phyloP scores from a whole-genome alignment of 2,113 vertebrate species.

The Deroptyus accipitrinus region DNA sequence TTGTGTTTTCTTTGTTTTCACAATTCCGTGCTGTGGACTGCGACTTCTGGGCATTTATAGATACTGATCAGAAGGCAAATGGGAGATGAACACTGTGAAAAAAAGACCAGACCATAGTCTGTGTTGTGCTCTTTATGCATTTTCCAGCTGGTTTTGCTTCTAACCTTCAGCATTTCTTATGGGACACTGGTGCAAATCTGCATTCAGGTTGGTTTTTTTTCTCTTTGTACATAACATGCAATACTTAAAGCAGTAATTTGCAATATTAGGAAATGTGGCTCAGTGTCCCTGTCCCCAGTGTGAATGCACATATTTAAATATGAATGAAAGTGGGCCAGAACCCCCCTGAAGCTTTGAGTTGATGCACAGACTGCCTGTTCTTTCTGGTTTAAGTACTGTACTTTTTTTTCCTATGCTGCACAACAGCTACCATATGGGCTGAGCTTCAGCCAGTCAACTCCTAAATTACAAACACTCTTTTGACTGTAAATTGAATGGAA shows the following conservation, averaged over 20 bases:
- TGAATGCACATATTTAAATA: constrained; percentile 41
- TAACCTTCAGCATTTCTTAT: constrained; percentile 21
- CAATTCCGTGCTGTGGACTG: neutral
- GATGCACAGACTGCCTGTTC: constrained; percentile 42
- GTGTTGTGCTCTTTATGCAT: neutral
- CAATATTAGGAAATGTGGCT: constrained; percentile 8
- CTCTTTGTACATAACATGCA: neutral
- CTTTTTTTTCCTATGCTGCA: constrained; percentile 4
- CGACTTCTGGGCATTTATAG: neutral
- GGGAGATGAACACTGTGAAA: neutral
- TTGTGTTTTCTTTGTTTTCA: neutral
- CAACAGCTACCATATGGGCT: constrained; percentile 72
- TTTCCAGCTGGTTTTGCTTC: constrained; percentile 58
- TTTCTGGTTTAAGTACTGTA: constrained; percentile 48
- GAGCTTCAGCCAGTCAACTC: constrained; percentile 67
- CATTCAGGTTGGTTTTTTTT: neutral
- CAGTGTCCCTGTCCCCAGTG: neutral
- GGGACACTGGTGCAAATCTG: constrained; percentile 33
- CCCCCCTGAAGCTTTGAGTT: constrained; percentile 19
- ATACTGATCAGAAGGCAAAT: neutral
- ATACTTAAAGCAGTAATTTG: neutral
- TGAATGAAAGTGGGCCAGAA: constrained; percentile 42
- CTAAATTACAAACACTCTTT: constrained; percentile 69
- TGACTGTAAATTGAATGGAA: constrained; percentile 70
- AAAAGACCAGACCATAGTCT: neutral